These are phyloP conservation scores for Columba janthina DNA, from an alignment of 2,113 vertebrate genomes.

Conservation along the genomic window DNA sequence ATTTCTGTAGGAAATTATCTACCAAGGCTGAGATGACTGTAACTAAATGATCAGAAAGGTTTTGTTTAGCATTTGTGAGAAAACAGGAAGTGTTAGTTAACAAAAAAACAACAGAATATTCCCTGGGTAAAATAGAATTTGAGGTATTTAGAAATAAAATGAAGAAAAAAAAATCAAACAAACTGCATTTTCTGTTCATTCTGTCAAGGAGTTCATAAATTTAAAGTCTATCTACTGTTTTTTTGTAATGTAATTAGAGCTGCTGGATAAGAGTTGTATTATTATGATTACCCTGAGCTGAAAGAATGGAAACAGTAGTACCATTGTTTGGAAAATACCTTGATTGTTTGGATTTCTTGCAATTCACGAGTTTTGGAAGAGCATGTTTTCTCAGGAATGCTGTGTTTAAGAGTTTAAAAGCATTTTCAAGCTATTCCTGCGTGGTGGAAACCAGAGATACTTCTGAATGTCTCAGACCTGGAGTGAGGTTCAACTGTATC, in stretches of 20 bases:
- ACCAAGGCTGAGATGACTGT: not conserved
- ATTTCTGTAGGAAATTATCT: not conserved
- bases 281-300: not conserved
- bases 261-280: not conserved
- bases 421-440: not conserved
- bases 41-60: not conserved
- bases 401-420: not conserved
- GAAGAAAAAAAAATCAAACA: not conserved
- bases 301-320: not conserved
- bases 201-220: not conserved
- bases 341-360: not conserved
- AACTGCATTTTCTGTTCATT: not conserved
- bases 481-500: not conserved
- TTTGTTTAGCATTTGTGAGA: not conserved
- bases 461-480: not conserved
- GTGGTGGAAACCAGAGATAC: not conserved
- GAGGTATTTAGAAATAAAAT: not conserved
- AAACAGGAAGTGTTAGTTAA: not conserved
- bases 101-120: not conserved
- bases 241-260: not conserved
- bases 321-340: not conserved
- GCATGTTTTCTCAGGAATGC: not conserved
- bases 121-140: not conserved
- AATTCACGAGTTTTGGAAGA: not conserved
- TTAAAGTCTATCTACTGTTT: not conserved